These are phyloP conservation scores for Hylaeus anthracinus DNA, from an alignment of 1,140 invertebrate genomes.

Conservation along the genomic window DNA sequence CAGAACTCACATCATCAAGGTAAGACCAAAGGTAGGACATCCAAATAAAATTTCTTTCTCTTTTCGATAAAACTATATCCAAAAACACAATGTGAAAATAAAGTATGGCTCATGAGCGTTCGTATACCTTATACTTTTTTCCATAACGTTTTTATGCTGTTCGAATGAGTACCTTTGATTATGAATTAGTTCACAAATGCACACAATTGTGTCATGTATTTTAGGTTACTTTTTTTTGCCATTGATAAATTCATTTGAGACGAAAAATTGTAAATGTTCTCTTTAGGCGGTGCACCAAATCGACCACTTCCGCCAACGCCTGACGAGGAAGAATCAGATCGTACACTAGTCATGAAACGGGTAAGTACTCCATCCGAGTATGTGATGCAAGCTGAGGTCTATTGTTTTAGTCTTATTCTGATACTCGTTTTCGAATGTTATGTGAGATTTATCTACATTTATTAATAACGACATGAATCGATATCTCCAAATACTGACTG, in stretches of 20 bases:
- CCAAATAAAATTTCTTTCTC: neutral
- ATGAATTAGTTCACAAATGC: too few relatives aligned
- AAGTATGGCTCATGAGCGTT: neutral
- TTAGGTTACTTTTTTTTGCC: neutral
- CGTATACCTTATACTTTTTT: neutral
- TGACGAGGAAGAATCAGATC: constrained; percentile 92
- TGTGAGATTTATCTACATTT: constrained; percentile 38
- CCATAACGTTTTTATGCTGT: too few relatives aligned
- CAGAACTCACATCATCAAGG: constrained; percentile 82
- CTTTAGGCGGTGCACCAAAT: constrained; percentile 89
- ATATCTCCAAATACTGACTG: constrained; percentile 54
- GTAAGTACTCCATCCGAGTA: constrained; percentile 82
- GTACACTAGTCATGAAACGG: constrained; percentile 94
- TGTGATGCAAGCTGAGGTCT: constrained; percentile 63
- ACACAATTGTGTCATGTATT: neutral
- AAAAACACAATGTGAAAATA: neutral
- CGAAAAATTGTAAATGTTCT: neutral
- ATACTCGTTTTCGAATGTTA: constrained; percentile 42
- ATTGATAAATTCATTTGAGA: neutral
- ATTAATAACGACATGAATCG: constrained; percentile 53
- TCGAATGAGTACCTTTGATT: too few relatives aligned
- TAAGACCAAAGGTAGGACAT: constrained; percentile 74
- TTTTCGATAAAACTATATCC: neutral
- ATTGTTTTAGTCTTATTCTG: constrained; percentile 53
- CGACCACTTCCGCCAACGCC: constrained; percentile 96